Conservation (phyloP, 2,888 invertebrate genomes). For the Magallana nippona region DNA sequence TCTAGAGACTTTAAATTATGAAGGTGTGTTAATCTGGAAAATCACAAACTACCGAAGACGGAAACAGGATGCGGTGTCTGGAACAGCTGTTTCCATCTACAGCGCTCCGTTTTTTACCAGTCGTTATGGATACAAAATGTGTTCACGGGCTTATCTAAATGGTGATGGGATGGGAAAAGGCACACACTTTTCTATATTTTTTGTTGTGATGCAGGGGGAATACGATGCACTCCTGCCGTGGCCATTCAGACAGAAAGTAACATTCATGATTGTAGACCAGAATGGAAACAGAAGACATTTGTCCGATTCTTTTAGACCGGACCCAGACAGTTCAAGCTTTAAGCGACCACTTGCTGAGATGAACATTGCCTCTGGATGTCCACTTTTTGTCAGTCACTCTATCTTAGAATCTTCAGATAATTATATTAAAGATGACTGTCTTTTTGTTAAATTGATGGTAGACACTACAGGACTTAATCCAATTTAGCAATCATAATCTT, state of each 20-base stretch:
- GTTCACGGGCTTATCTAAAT: constrained; percentile 76
- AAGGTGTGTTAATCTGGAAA: constrained; percentile 76
- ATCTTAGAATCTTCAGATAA: constrained; percentile 62
- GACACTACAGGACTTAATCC: constrained; percentile 50
- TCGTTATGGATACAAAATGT: constrained; percentile 77
- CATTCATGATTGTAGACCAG: constrained; percentile 75
- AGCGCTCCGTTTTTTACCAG: constrained; percentile 77
- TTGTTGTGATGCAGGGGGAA: constrained; percentile 76
- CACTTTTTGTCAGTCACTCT: constrained; percentile 70
- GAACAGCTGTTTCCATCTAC: constrained; percentile 72
- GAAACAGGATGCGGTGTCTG: constrained; percentile 71
- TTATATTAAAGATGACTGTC: constrained; percentile 64
- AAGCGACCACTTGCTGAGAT: constrained; percentile 72
- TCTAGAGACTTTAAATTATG: constrained; percentile 71
- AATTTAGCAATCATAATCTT: neutral
- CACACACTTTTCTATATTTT: constrained; percentile 76
- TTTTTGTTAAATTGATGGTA: constrained; percentile 69
- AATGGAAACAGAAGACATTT: constrained; percentile 64
- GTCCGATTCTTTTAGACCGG: constrained; percentile 75
- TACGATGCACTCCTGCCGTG: constrained; percentile 75
- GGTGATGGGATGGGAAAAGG: constrained; percentile 78
- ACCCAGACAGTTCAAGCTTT: constrained; percentile 74
- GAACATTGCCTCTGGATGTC: constrained; percentile 77
- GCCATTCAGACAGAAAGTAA: constrained; percentile 76
- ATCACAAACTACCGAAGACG: constrained; percentile 70